Evolutionary conservation across 2,888 invertebrate species (phyloP), one percentile per base, ranked within the genome.

Genomic region (Nesidiocoris tenuis): DNA sequence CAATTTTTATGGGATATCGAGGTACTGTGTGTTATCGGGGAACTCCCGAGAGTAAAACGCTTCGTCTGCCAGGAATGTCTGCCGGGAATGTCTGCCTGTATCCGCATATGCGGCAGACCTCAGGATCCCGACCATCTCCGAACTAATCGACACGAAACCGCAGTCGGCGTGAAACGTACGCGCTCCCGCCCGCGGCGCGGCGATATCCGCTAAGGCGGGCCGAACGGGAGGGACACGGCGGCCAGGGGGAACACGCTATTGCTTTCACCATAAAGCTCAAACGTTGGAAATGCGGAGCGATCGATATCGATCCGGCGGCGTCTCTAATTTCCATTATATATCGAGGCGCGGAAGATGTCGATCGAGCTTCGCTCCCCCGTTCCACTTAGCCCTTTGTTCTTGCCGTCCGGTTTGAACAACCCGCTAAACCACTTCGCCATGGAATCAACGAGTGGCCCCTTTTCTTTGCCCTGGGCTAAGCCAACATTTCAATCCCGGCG

Each of bases 291-390:
- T 19, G 2, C 18, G 57, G 25, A n/a, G n/a, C 17, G 70, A 57
- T 70, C 70, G 70, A 70, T 70, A 70, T 70, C 24, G 24, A 59
- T 70, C 59, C 59, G 55, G 39, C 56, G 19, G 70, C 57, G 57
- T 59, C 59, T 59, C 70, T 70, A 70, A 70, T 70, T 70, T 70
- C 70, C 70, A 70, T 70, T 70, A 70, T 56, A 70, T 57, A 59
- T 65, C 19, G 18, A 17, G 39, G 65, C 17, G 2, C 17, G 39
- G 39, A 24, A 59, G 7, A 25, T 1, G 18, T n/a, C n/a, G n/a
- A n/a, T n/a, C n/a, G n/a, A n/a, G 39, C 39, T 39, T 17, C 61
- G 12, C 61, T 61, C 17, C 18, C 7, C 18, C 57, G 17, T 57
- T 57, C n/a, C 25, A 17, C 24, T 63, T 63, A n/a, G n/a, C n/a